Percentiles rank a stretch among this genome's conserved stretches.
Conservation (phyloP, 2,113 vertebrate genomes). For the Lichenostomus cassidix region DNA sequence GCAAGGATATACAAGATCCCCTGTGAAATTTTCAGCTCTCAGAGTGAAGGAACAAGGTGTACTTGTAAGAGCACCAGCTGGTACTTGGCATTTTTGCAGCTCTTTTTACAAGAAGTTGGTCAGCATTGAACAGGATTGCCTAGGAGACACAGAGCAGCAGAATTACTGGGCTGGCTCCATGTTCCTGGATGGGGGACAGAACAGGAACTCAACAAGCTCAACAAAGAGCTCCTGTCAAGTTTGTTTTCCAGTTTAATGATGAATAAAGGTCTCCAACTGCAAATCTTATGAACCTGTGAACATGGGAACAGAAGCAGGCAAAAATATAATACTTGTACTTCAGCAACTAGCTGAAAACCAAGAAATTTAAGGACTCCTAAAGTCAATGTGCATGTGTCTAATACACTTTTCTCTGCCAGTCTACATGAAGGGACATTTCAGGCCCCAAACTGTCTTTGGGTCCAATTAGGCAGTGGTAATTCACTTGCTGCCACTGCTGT, state of each 20-base stretch:
- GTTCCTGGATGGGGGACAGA: background rate
- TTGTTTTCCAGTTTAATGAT: background rate
- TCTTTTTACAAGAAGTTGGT: background rate
- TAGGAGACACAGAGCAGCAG: background rate
- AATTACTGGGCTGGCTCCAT: background rate
- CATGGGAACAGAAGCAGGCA: background rate
- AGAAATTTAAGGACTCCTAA: background rate
- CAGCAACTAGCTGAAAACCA: background rate
- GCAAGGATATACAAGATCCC: background rate
- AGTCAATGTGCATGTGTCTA: background rate
- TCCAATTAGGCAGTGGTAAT: constrained; percentile 34
- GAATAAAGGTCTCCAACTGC: background rate
- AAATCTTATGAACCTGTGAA: background rate
- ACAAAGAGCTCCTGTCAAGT: background rate
- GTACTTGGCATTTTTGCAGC: background rate
- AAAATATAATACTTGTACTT: background rate
- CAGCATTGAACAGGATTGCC: background rate
- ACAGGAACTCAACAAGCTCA: background rate
- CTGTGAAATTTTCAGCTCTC: background rate
- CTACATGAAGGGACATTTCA: background rate
- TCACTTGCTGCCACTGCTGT: constrained; percentile 29
- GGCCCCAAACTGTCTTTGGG: background rate
- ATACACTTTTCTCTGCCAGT: background rate
- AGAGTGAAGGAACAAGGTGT: background rate
- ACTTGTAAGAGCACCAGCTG: background rate